Base-by-base conservation (phyloP, 2,797 vertebrate species). In the Sebastes kiyomatsui region DNA sequence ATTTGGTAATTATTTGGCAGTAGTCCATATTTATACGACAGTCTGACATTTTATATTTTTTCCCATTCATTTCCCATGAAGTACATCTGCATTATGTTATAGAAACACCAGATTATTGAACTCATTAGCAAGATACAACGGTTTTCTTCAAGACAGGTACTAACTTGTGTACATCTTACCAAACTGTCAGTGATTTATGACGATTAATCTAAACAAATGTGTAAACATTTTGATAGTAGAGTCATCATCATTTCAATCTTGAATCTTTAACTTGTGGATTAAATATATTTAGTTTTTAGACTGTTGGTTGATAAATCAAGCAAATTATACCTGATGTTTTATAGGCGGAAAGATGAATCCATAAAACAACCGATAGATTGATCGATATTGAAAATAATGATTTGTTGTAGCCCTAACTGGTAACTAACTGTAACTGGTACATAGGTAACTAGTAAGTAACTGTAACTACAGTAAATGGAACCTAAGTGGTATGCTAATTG, bases 1-100 rank as follows among this genome's bases (percentile, higher is more conserved):
- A 75, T 80, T 73, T 78, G 52, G 22, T 70, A 67, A 88, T 71
- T 78, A n/a, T 49, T 49, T 42, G 38, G 46, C 68, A 54, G 25
- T 20, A 2, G 52, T 77, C 58, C 9, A 60, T 75, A 80, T 82
- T 78, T 28, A 64, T 30, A 61, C 2, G 3, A 23, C 11, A 46
- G 33, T 8, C 42, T 55, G 18, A 78, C 4, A 5, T 60, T 79
- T 54, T 27, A 56, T 54, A 33, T 58, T 55, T 67, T 69, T 75
- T 30, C 1, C 22, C 22, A 70, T 73, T 27, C 16, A 75, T 81
- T 78, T 32, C 1, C 68, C 33, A 70, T 69, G 18, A 42, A 79
- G 55, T 20, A 58, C 49, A 76, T 67, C 59, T 67, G 55, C 67
- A 54, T 0, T 3, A 8, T 23, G 55, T 76, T 38, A 72, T 2